A percentile compares a stretch with the other conserved stretches of the same genome.
Conservation (phyloP, 2,888 invertebrate species). For the Ectemnius lituratus region DNA sequence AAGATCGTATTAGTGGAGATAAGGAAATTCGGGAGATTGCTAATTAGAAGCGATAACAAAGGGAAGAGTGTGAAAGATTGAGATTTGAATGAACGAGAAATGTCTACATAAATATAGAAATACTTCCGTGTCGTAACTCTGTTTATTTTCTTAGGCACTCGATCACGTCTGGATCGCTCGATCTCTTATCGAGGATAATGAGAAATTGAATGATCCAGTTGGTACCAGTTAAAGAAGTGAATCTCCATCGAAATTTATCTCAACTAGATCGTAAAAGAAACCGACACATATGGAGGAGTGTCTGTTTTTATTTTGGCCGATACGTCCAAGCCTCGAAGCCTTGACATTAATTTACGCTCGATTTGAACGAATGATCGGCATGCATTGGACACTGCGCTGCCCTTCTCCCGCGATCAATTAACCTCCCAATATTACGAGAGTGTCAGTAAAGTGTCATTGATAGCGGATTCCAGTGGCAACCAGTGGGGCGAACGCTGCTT, state of each 20-base stretch:
- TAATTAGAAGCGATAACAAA: too few relatives aligned
- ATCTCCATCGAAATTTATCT: background rate
- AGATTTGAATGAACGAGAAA: too few relatives aligned
- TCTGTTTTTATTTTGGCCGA: conserved; percentile 1
- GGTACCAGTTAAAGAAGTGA: background rate
- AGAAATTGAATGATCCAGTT: background rate
- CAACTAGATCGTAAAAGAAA: background rate
- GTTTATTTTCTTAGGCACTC: too few relatives aligned
- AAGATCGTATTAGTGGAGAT: too few relatives aligned
- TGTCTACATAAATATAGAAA: too few relatives aligned
- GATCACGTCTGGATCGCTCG: too few relatives aligned
- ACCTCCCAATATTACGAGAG: conserved; percentile 32
- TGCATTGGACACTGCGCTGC: conserved; percentile 23
- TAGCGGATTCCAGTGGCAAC: conserved; percentile 14
- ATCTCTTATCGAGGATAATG: too few relatives aligned
- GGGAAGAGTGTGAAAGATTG: too few relatives aligned
- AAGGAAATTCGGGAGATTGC: too few relatives aligned
- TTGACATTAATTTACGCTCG: conserved; percentile 48
- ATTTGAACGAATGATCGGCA: conserved; percentile 39
- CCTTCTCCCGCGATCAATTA: conserved; percentile 34
- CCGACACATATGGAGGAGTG: background rate
- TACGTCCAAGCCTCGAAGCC: conserved; percentile 18
- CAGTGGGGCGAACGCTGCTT: background rate
- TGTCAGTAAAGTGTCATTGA: conserved; percentile 17
- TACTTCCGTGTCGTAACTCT: too few relatives aligned